Evolutionary conservation across 2,113 vertebrate genomes (phyloP).

Genomic region (Vidua chalybeata): DNA sequence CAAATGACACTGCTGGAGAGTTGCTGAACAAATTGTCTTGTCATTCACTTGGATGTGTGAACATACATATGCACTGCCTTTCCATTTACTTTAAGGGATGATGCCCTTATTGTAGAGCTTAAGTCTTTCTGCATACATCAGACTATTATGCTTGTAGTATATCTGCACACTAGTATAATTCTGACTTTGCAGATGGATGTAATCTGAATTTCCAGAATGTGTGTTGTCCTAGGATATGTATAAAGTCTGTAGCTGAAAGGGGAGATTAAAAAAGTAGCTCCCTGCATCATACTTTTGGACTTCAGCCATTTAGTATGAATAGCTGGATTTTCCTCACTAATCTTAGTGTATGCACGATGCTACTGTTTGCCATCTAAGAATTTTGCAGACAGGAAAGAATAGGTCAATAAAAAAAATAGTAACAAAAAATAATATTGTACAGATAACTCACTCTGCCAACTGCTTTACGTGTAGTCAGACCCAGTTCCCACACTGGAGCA

Average conservation of each 20-base stretch:
- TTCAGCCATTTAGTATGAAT: background rate
- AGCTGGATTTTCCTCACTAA: background rate
- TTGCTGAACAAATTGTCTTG: background rate
- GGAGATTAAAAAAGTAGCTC: background rate
- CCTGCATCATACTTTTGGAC: background rate
- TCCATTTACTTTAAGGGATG: background rate
- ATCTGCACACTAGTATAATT: background rate
- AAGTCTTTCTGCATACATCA: background rate
- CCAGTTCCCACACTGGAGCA: background rate
- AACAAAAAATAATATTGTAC: background rate
- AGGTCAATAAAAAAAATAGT: background rate
- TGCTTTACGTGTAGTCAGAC: background rate
- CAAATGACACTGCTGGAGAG: background rate
- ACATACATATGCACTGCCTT: background rate
- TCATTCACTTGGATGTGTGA: background rate
- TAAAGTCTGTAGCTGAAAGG: background rate
- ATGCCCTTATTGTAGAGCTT: background rate
- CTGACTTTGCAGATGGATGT: background rate
- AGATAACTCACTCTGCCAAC: rapidly evolving
- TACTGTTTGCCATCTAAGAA: background rate
- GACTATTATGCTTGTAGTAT: background rate
- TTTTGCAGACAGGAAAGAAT: background rate
- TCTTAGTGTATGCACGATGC: background rate
- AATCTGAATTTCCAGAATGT: background rate
- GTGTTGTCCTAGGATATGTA: background rate